Base-by-base conservation (phyloP, 2,113 vertebrate species). In the Hemicordylus capensis region DNA sequence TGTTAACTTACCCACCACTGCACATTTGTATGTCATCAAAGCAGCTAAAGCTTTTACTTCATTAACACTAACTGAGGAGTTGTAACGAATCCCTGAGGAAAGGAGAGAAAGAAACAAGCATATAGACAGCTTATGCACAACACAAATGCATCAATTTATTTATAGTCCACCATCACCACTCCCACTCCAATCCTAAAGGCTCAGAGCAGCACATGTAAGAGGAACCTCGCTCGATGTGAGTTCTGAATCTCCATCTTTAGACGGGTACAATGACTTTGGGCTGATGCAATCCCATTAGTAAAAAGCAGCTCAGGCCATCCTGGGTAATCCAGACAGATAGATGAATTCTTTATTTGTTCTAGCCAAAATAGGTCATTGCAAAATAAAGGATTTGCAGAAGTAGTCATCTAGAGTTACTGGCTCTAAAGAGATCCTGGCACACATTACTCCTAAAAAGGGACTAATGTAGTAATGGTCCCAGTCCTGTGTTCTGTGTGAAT, bases 1-100 rank as follows among this genome's bases (percentile, higher is more conserved):
- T 39, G n/a, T 9, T 59, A 46, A 86, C 88, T 88, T 34, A 88
- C 89, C 85, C 42, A 63, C 88, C 2, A 14, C 1, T 0, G 91
- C 4, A n/a, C 85, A 81, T 86, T 85, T 87, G 22, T 86, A 89
- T 63, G 90, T 91, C 24, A 15, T 93, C 86, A 93, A 79, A 89
- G 87, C 89, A 89, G 91, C 87, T 88, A 63, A 85, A 37, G 89
- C 90, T 88, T 92, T 93, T 81, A 89, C 86, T 81, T 84, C 89
- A 76, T 84, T 1, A 0, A 48, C 69, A 15, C 10, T 28, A 1
- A 90, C 2, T 54, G 87, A 93, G 31, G 64, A 80, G 77, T 89
- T 90, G 82, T 90, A 94, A 87, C 0, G 3, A 92, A 39, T 79
- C 75, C 85, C 84, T 90, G 91, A 66, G 89, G 88, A 64, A 79